A percentile compares a stretch with the other conserved stretches of the same genome.
Conservation (phyloP, 64 coral and sea anemone genomes). For the Stichodactyla mertensii region DNA sequence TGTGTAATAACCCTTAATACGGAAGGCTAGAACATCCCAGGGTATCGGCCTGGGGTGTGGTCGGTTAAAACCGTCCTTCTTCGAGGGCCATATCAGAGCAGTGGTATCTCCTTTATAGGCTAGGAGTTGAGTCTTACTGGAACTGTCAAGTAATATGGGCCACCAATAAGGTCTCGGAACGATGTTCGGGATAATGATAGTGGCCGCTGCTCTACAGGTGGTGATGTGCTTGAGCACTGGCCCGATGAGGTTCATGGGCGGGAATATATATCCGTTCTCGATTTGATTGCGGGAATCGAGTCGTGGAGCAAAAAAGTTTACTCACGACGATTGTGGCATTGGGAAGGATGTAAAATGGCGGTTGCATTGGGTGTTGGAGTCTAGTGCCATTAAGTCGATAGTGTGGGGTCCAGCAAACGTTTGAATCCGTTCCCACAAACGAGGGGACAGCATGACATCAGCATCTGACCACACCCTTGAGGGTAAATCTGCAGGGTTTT, state of each 20-base stretch:
- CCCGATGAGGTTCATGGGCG: constrained; percentile 2
- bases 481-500: constrained; percentile 8
- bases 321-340: neutral
- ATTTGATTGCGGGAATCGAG: neutral
- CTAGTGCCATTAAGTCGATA: constrained; percentile 32
- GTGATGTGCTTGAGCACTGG: neutral
- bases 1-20: neutral
- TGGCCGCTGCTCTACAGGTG: neutral
- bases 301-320: constrained; percentile 25
- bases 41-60: neutral
- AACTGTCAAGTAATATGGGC: neutral
- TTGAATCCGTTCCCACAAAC: neutral
- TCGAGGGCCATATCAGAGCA: neutral
- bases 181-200: neutral
- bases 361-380: constrained; percentile 9
- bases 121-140: neutral
- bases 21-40: neutral
- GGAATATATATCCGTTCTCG: neutral
- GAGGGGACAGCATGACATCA: neutral
- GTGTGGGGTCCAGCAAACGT: neutral
- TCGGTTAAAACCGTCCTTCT: neutral
- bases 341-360: constrained; percentile 21
- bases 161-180: constrained; percentile 19
- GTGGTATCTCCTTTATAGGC: neutral
- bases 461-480: neutral